Conservation (phyloP, 92 coral and sea anemone genomes). For the Parazoanthus swiftii region DNA sequence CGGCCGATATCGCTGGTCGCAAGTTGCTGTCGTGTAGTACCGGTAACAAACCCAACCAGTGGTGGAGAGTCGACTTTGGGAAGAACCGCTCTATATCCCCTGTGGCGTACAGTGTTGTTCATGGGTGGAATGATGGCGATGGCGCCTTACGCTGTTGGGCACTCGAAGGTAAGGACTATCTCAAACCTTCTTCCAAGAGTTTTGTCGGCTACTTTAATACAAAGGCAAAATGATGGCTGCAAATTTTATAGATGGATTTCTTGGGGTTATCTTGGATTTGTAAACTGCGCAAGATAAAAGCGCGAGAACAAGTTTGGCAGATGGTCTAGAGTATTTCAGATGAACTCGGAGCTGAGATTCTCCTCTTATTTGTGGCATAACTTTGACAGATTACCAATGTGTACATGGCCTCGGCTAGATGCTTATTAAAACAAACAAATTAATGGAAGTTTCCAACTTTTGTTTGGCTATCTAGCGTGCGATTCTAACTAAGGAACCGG, state of each 20-base stretch:
- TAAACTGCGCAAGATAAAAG: too few relatives aligned
- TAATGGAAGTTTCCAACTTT: too few relatives aligned
- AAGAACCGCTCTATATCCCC: slow-evolving; percentile 64
- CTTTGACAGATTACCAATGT: too few relatives aligned
- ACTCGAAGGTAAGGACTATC: slow-evolving; percentile 47
- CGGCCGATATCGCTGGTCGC: slow-evolving; percentile 75
- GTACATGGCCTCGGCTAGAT: too few relatives aligned
- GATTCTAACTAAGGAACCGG: too few relatives aligned
- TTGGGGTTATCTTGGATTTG: too few relatives aligned
- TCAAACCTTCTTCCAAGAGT: background rate
- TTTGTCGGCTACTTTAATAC: background rate
- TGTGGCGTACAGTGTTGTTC: slow-evolving; percentile 60
- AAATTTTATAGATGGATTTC: too few relatives aligned
- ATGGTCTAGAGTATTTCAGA: background rate
- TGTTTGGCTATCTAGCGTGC: too few relatives aligned
- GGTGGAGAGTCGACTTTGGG: slow-evolving; percentile 88
- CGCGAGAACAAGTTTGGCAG: background rate
- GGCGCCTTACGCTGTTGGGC: slow-evolving; percentile 80
- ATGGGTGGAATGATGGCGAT: slow-evolving; percentile 73
- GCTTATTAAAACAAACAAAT: too few relatives aligned
- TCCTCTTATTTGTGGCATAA: too few relatives aligned
- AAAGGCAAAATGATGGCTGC: too few relatives aligned
- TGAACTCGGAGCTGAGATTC: too few relatives aligned
- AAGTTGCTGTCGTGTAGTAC: slow-evolving; percentile 75
- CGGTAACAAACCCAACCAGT: slow-evolving; percentile 69